These are phyloP conservation scores for Lophochroa leadbeateri DNA, from an alignment of 2,113 vertebrate genomes.

Conservation along the genomic window DNA sequence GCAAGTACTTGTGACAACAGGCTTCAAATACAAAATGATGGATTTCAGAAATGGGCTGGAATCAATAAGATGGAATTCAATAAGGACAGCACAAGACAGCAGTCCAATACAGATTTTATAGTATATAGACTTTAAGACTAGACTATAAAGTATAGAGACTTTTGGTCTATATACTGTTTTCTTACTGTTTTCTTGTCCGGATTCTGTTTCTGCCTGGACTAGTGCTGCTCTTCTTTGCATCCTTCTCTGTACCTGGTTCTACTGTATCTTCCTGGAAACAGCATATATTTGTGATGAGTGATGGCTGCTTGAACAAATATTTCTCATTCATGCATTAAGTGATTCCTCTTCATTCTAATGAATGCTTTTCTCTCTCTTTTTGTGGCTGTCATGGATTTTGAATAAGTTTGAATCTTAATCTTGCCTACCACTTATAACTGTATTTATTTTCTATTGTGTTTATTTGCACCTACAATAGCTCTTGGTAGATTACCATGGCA, in stretches of 20 bases:
- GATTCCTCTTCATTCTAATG: neutral
- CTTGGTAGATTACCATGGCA: neutral
- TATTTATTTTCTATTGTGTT: neutral
- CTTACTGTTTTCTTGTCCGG: neutral
- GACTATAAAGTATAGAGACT: neutral
- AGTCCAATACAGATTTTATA: neutral
- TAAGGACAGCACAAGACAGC: neutral
- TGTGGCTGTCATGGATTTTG: neutral
- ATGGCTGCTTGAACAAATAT: neutral
- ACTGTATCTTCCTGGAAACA: neutral
- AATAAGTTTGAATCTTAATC: neutral
- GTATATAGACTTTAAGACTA: neutral
- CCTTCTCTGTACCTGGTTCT: neutral
- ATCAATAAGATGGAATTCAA: neutral
- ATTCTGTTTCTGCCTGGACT: neutral
- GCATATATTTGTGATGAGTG: neutral
- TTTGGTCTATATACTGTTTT: neutral
- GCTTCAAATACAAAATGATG: neutral
- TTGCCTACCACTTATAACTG: neutral
- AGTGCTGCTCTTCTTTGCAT: neutral
- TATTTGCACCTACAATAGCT: neutral
- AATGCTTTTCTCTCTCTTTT: neutral
- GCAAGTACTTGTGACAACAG: neutral
- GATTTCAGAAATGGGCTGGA: neutral
- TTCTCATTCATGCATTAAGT: neutral